Percentiles rank a stretch among this genome's conserved stretches.
Evolutionary conservation across 2,113 vertebrate species (phyloP).

Genomic region (Tachysurus vachellii): DNA sequence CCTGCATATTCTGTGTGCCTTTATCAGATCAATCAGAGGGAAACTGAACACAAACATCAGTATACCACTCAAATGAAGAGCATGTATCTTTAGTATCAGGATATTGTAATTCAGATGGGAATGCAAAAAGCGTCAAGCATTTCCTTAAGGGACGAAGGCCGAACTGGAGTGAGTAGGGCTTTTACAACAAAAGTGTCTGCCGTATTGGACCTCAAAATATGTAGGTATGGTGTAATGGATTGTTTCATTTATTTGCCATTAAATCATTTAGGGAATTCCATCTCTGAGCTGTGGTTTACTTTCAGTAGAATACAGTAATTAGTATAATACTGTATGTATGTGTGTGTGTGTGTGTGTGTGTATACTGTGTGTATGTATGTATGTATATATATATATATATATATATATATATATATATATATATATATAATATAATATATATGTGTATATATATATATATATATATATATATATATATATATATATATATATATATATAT

Average conservation of each 20-base stretch:
- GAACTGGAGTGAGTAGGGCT: not conserved
- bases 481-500: too few species aligned
- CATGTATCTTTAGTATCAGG: slow-evolving; percentile 38
- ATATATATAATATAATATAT: too few species aligned
- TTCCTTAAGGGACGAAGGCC: slow-evolving; percentile 9
- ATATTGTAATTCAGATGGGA: slow-evolving; percentile 27
- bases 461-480: too few species aligned
- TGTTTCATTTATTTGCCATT: not conserved
- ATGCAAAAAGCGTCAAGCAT: slow-evolving; percentile 15
- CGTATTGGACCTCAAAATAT: slow-evolving; percentile 35
- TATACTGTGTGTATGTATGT: too few species aligned
- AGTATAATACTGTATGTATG: not conserved
- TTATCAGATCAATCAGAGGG: slow-evolving; percentile 49
- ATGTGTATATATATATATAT: too few species aligned
- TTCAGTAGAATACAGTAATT: not conserved
- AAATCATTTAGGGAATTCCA: not conserved
- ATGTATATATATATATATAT: too few species aligned
- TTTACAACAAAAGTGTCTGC: slow-evolving; percentile 16
- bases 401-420: too few species aligned
- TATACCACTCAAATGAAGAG: slow-evolving; percentile 36
- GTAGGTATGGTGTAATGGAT: not conserved
- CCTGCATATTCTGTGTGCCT: slow-evolving; percentile 40
- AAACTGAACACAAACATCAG: slow-evolving; percentile 47
- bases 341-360: too few species aligned
- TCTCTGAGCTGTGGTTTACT: not conserved